Evolutionary conservation across 2,888 invertebrate genomes (phyloP).

Genomic region (Drosophila robusta): DNA sequence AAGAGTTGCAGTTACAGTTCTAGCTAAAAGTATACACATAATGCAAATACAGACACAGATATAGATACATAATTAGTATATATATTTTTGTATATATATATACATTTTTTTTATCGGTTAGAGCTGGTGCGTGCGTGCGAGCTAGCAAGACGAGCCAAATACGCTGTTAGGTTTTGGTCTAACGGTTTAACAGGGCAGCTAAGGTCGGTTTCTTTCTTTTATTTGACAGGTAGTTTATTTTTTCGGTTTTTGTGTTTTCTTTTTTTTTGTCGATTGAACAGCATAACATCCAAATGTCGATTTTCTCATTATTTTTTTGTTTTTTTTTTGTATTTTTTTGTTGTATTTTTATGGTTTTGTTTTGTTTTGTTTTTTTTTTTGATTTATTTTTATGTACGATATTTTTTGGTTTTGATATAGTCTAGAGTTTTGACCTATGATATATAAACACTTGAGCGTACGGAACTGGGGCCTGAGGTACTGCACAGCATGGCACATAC

Average conservation of each 20-base stretch:
- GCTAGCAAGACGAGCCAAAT: constrained; percentile 44
- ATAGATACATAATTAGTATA: constrained; percentile 1
- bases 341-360: constrained; percentile 28
- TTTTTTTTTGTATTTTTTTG: constrained; percentile 36
- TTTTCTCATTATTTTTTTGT: constrained; percentile 64
- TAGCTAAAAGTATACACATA: constrained; percentile 15
- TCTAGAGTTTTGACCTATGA: constrained; percentile 24
- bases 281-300: constrained; percentile 85
- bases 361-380: constrained; percentile 7
- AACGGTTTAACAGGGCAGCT: constrained; percentile 38
- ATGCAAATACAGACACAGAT: constrained; percentile 6
- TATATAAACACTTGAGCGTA: constrained; percentile 52
- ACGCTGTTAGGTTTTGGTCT: constrained; percentile 29
- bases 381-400: constrained; percentile 21
- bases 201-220: constrained; percentile 38
- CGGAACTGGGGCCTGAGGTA: constrained; percentile 83
- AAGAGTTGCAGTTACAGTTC: constrained; percentile 17
- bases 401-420: constrained; percentile 14
- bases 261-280: constrained; percentile 76
- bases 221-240: constrained; percentile 17
- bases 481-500: constrained; percentile 85
- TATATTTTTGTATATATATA: not conserved
- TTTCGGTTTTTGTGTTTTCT: constrained; percentile 20
- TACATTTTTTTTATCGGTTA: constrained; percentile 3
- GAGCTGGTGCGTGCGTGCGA: constrained; percentile 55